Base-by-base conservation (phyloP, 2,888 invertebrate genomes). In the Andrena fulva region DNA sequence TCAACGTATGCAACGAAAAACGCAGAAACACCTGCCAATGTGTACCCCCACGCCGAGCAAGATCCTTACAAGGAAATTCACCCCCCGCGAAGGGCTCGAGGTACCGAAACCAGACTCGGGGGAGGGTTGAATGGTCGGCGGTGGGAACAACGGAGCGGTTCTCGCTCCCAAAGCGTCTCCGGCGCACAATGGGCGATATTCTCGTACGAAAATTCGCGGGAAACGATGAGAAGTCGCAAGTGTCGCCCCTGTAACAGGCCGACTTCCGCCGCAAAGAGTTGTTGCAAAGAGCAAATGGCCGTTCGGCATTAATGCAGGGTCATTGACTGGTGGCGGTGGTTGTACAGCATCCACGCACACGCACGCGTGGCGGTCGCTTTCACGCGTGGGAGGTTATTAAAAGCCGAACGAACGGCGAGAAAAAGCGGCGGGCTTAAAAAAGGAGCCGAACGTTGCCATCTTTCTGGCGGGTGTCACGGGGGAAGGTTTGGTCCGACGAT, bases 311-410 rank as follows among this genome's bases (percentile, higher is more conserved):
- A 89, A 87, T 83, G 86, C 90, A 91, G 92, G 92, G 92, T 92
- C 92, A 92, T 92, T 91, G 92, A 92, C 92, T 92, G 92, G 90
- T 89, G 90, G 64, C 91, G 83, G 82, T 89, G 70, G 89, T 84
- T 87, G 83, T 68, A 80, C 81, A 77, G 80, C 74, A 77, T 82
- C 71, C 88, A 81, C 78, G 74, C 67, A 68, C 69, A 63, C 56
- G 66, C n/a, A 35, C 75, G 60, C 50, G 69, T 54, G 60, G 63
- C 33, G 74, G 54, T 69, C 77, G 85, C 77, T 80, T 87, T 87
- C 85, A 71, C 83, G 88, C 88, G 91, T 89, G 89, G 89, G 88
- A 90, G 56, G 91, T 91, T 91, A 91, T 91, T 90, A 91, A 91
- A 90, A 91, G 91, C 89, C 85, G 82, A 89, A 90, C 85, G 85